phyloP scores from a whole-genome alignment of 2,888 invertebrate genomes.

The Xestia ashworthii region DNA sequence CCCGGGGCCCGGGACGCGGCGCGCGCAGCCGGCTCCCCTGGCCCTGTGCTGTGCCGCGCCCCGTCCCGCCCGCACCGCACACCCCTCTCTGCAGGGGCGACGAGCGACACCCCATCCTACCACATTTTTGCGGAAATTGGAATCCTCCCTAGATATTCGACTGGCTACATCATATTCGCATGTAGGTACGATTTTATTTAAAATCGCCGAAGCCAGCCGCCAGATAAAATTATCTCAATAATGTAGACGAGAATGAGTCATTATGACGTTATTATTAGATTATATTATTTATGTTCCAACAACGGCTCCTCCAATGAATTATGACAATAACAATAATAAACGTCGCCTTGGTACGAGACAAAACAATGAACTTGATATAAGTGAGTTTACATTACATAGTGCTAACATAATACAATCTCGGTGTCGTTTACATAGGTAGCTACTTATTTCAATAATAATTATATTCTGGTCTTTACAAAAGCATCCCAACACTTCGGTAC shows the following conservation, averaged over 20 bases:
- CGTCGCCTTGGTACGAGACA: conserved; percentile 67
- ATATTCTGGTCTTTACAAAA: conserved; percentile 65
- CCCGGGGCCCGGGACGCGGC: conserved; percentile 78
- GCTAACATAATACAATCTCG: conserved; percentile 60
- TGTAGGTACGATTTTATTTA: conserved; percentile 38
- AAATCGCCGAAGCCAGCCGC: neutral
- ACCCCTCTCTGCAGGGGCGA: conserved; percentile 84
- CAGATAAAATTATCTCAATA: conserved; percentile 33
- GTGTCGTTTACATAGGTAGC: conserved; percentile 52
- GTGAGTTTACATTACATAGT: conserved; percentile 66
- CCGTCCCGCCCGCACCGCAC: conserved; percentile 61
- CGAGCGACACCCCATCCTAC: conserved; percentile 79
- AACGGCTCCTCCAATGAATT: conserved; percentile 69
- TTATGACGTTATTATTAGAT: conserved; percentile 56
- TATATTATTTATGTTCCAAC: conserved; percentile 65
- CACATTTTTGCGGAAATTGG: conserved; percentile 87
- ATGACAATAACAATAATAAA: conserved; percentile 72
- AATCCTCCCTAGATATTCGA: conserved; percentile 79
- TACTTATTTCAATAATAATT: conserved; percentile 58
- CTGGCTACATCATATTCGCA: conserved; percentile 63
- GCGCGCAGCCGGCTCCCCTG: conserved; percentile 74
- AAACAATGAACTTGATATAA: conserved; percentile 75
- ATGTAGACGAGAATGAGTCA: conserved; percentile 56
- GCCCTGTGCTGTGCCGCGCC: conserved; percentile 66
- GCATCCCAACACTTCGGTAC: conserved; percentile 62